A percentile compares a stretch with the other conserved stretches of the same genome.
Evolutionary conservation across 1,140 invertebrate genomes (phyloP).

Genomic region (Chionoecetes opilio): DNA sequence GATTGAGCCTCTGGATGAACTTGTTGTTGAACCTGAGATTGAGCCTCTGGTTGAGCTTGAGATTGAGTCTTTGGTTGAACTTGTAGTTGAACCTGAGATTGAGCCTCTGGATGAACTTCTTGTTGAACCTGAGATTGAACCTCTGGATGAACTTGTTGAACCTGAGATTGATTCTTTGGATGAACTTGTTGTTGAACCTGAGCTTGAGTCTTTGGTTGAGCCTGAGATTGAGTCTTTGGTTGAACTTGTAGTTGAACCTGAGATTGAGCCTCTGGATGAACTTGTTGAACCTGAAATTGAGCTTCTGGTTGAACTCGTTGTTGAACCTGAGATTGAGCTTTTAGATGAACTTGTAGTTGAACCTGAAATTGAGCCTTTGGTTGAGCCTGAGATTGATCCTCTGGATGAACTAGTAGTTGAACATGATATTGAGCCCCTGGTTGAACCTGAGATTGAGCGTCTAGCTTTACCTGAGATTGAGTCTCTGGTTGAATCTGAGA

Average conservation of each 20-base stretch:
- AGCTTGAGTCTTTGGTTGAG: neutral
- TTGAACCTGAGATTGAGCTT: neutral
- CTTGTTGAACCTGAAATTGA: neutral
- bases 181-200: neutral
- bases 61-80: neutral
- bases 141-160: neutral
- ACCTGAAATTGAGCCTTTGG: neutral
- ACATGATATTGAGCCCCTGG: neutral
- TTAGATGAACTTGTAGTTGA: too few species aligned
- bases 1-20: neutral
- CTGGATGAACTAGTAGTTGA: neutral
- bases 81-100: neutral
- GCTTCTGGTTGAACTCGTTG: neutral
- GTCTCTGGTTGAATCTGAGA: neutral
- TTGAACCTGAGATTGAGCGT: neutral
- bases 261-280: neutral
- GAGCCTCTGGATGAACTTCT: conserved; percentile 1
- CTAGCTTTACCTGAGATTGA: neutral
- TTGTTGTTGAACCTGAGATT: neutral
- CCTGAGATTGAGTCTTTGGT: neutral
- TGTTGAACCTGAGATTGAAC: neutral
- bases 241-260: neutral
- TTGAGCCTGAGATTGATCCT: neutral
- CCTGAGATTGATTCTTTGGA: neutral
- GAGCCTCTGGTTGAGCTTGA: neutral